A percentile compares a stretch with the other conserved stretches of the same genome.
These are phyloP conservation scores for Malacosoma neustria DNA, from an alignment of 2,888 invertebrate species.

Conservation along the genomic window DNA sequence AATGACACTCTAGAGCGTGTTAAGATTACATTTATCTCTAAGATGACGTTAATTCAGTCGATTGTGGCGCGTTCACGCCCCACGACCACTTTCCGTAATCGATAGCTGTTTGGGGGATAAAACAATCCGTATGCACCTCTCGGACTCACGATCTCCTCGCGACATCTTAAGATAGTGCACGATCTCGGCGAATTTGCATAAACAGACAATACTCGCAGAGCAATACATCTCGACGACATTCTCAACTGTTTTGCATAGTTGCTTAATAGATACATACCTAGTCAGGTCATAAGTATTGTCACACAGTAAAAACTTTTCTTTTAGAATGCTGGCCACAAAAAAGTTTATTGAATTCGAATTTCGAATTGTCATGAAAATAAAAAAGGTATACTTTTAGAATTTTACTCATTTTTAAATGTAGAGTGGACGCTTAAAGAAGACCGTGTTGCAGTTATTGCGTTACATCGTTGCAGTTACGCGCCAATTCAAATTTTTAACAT, in stretches of 20 bases:
- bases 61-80: constrained; percentile 1
- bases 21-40: constrained; percentile 7
- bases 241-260: not conserved
- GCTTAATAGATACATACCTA: no score
- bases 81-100: constrained; percentile 3
- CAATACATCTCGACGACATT: not conserved
- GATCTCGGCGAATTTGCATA: constrained; percentile 10
- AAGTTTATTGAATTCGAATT: no score
- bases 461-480: no score
- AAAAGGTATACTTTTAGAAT: no score
- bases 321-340: no score
- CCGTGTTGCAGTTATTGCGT: no score
- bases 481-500: no score
- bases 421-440: no score
- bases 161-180: constrained; percentile 11
- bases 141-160: constrained; percentile 10
- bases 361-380: no score
- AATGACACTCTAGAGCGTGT: constrained; percentile 20
- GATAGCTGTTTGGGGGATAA: constrained; percentile 9
- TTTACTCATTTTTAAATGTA: no score
- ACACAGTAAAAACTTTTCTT: no score
- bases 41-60: constrained; percentile 1
- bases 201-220: not conserved
- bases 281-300: no score
- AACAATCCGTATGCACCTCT: constrained; percentile 5